Conservation (phyloP, 2,797 vertebrate species). For the Trematocara caparti region DNA sequence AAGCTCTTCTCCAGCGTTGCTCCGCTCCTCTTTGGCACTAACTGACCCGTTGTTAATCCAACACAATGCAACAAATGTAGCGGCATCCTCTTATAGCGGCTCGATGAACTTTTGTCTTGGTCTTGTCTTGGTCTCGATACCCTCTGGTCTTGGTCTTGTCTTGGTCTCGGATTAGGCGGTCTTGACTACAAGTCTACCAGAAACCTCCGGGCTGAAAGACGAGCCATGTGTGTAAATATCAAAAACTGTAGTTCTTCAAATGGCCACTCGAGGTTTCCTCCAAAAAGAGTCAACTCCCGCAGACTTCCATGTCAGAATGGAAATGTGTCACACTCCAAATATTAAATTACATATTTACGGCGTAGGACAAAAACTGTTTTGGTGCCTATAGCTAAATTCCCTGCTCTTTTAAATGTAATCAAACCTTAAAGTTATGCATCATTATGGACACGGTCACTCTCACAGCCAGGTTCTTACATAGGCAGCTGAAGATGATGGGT, state of each 20-base stretch:
- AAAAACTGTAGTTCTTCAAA: background rate
- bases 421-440: background rate
- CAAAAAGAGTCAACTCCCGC: rapidly evolving
- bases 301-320: background rate
- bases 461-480: background rate
- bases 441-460: background rate
- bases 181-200: too few species aligned
- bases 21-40: constrained; percentile 58
- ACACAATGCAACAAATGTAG: constrained; percentile 69
- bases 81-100: constrained; percentile 59
- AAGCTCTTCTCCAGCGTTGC: constrained; percentile 49
- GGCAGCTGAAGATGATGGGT: background rate
- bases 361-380: rapidly evolving
- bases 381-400: background rate
- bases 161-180: too few species aligned
- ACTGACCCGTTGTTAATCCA: constrained; percentile 73
- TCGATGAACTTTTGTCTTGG: background rate
- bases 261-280: background rate
- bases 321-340: background rate
- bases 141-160: too few species aligned
- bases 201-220: rapidly evolving
- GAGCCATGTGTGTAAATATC: background rate
- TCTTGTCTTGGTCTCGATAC: too few species aligned
- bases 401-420: background rate
- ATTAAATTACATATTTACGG: background rate